phyloP scores from a whole-genome alignment of 1,140 invertebrate species.

The Lysiphlebus fabarum region DNA sequence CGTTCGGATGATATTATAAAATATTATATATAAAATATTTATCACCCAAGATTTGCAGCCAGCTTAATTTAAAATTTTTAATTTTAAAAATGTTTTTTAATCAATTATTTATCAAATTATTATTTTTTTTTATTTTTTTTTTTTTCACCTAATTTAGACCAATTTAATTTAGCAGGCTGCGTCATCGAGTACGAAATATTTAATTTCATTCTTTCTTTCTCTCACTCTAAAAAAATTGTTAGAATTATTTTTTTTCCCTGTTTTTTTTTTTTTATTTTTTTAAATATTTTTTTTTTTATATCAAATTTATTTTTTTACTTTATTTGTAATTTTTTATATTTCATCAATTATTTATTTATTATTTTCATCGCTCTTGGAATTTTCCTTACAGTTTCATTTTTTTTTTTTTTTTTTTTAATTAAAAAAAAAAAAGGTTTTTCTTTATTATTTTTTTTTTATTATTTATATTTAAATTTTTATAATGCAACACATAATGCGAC shows the following conservation, averaged over 20 bases:
- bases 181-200: conserved; percentile 22
- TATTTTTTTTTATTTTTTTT: background rate
- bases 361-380: conserved; percentile 25
- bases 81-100: background rate
- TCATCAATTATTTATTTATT: conserved; percentile 10
- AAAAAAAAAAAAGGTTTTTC: conserved; percentile 13
- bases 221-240: conserved; percentile 13
- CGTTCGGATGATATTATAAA: too few relatives aligned
- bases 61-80: background rate
- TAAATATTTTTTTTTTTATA: conserved; percentile 1
- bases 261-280: conserved; percentile 3
- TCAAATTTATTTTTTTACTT: background rate
- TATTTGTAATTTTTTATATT: conserved; percentile 1
- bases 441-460: conserved; percentile 23
- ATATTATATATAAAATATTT: too few relatives aligned
- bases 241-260: background rate
- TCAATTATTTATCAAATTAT: background rate
- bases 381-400: conserved; percentile 17
- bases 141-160: background rate
- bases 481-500: conserved; percentile 57
- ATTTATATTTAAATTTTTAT: conserved; percentile 33
- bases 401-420: conserved; percentile 16
- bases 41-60: too few relatives aligned
- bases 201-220: conserved; percentile 32
- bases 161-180: conserved; percentile 19